Conservation (phyloP, 1,140 invertebrate genomes). For the Drosophila athabasca region DNA sequence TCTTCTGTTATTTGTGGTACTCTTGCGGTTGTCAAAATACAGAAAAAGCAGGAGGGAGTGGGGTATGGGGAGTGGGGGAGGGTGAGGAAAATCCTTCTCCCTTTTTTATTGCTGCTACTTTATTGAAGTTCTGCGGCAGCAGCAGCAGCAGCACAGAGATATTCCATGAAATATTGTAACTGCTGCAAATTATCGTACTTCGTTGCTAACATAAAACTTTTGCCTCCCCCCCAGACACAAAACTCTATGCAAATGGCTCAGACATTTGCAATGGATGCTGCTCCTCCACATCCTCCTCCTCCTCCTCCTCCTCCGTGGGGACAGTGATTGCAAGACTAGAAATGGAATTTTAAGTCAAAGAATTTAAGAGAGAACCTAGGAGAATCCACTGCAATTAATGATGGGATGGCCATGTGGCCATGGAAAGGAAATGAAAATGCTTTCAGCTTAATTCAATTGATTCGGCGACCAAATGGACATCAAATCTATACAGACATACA, state of each 20-base stretch:
- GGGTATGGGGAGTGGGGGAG: too few relatives aligned
- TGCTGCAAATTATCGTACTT: conserved; percentile 68
- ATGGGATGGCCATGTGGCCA: conserved; percentile 28
- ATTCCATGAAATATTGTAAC: conserved; percentile 62
- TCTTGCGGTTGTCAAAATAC: conserved; percentile 52
- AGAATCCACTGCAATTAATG: conserved; percentile 35
- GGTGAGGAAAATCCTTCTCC: conserved; percentile 34
- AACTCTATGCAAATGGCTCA: conserved; percentile 55
- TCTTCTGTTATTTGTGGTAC: conserved; percentile 41
- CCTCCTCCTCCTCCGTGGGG: conserved; percentile 30
- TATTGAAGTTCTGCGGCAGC: conserved; percentile 51
- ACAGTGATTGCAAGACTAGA: conserved; percentile 33
- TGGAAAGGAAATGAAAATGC: conserved; percentile 36
- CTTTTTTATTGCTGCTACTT: conserved; percentile 50
- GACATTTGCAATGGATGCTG: conserved; percentile 57
- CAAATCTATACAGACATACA: conserved; percentile 23
- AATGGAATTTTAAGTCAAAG: conserved; percentile 28
- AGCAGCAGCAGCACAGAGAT: conserved; percentile 43
- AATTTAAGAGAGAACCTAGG: conserved; percentile 3
- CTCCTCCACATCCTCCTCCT: background rate
- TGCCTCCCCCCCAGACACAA: conserved; percentile 32
- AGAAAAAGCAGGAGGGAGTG: conserved; percentile 11
- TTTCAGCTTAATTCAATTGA: conserved; percentile 40
- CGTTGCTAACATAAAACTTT: conserved; percentile 68
- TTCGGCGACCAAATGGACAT: conserved; percentile 8